Base-by-base conservation (phyloP, 2,888 invertebrate species). In the Drosophila recens region DNA sequence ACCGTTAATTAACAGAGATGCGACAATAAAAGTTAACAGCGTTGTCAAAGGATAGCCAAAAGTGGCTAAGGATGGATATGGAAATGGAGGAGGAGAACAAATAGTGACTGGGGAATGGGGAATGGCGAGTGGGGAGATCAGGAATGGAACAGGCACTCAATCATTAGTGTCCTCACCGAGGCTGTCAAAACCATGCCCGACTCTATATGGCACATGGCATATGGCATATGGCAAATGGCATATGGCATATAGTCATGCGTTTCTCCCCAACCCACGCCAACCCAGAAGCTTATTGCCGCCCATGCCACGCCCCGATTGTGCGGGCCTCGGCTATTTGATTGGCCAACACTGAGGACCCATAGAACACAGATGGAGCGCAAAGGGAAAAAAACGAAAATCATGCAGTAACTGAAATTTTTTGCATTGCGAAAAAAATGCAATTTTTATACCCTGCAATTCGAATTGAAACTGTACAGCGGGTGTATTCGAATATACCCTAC, bases 231-330 rank as follows among this genome's bases (percentile, higher is more conserved):
- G 40, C 33, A 63, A n/a, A n/a, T 57, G 11, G n/a, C 33, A 58
- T 42, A 23, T 46, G 17, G 40, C 33, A 63, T 43, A 40, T 67
- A 63, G 13, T 17, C 46, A 38, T 72, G 77, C 77, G 75, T 75
- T 61, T 15, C 42, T 53, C 45, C 30, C 17, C 43, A 30, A 3
- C 6, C 38, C 23, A 43, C 36, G 38, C 42, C 23, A 43, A 43
- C 43, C 42, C 13, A 52, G 13, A 33, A 30, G 46, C 66, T 56
- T 61, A 66, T 49, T n/a, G 59, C 53, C 72, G 40, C 69, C 75
- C 75, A 72, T 77, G 85, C 85, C 82, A 83, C 87, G 83, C 87
- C 83, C 85, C 51, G 23, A 62, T 67, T 62, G 75, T 67, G 75
- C 67, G 67, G 52, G 87, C 81, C 70, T 71, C 48, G 67, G 58